Conservation (phyloP, 2,797 vertebrate genomes). For the Sphenopsis melanotis region DNA sequence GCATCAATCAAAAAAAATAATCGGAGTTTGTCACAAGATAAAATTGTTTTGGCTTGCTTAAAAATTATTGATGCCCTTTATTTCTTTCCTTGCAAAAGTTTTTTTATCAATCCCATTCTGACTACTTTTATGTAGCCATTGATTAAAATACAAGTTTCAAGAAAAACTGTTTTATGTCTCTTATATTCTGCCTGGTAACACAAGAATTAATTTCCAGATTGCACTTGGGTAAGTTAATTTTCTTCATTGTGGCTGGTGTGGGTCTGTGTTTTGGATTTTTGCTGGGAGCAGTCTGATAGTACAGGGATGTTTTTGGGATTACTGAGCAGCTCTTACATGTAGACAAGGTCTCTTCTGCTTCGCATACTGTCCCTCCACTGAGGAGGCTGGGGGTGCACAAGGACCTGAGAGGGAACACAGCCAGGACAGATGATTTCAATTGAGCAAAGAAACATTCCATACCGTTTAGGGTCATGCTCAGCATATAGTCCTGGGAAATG, state of each 20-base stretch:
- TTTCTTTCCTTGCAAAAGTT: not conserved
- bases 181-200: not conserved
- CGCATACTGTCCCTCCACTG: not conserved
- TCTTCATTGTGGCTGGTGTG: not conserved
- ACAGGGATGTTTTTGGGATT: not conserved
- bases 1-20: not conserved
- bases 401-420: not conserved
- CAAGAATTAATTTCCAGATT: not conserved
- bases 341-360: not conserved
- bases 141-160: not conserved
- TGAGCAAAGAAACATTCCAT: not conserved
- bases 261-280: not conserved
- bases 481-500: no score
- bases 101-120: not conserved
- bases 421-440: accelerated
- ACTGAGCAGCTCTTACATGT: not conserved
- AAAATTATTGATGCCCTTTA: not conserved
- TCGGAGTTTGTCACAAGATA: not conserved
- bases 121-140: not conserved
- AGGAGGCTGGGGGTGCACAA: not conserved
- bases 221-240: not conserved
- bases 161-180: not conserved
- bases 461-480: not conserved
- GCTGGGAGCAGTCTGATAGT: not conserved
- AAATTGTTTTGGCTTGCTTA: not conserved